phyloP scores from a whole-genome alignment of 2,888 invertebrate genomes.

The Anaspis maculata region DNA sequence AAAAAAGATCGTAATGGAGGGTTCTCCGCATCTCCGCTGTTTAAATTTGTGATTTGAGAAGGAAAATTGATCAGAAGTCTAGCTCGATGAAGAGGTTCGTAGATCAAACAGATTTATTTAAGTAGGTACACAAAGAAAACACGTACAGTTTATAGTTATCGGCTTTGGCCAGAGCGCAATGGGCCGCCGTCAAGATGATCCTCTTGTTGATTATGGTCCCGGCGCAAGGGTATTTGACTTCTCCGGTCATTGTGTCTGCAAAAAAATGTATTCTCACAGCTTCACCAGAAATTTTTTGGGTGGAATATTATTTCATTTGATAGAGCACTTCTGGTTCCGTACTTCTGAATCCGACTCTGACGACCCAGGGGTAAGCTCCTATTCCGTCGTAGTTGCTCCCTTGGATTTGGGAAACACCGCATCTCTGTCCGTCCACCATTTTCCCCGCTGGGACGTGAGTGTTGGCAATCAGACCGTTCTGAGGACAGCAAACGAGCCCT shows the following conservation, averaged over 20 bases:
- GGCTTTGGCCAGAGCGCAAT: conserved; percentile 70
- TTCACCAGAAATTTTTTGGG: conserved; percentile 2
- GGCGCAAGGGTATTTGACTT: conserved; percentile 65
- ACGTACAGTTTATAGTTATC: conserved; percentile 64
- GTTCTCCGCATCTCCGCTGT: too few species aligned
- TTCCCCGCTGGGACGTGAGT: conserved; percentile 19
- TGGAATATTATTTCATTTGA: conserved; percentile 34
- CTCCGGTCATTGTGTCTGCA: conserved; percentile 59
- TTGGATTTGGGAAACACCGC: conserved; percentile 58
- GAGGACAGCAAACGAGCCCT: conserved; percentile 55
- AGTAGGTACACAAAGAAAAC: neutral
- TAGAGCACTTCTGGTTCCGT: too few species aligned
- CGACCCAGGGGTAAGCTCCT: conserved; percentile 70
- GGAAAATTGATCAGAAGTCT: too few species aligned
- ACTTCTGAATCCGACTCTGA: conserved; percentile 69
- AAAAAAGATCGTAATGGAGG: too few species aligned
- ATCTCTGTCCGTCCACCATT: conserved; percentile 43
- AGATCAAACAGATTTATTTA: too few species aligned
- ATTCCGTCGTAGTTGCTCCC: conserved; percentile 57
- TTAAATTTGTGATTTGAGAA: too few species aligned
- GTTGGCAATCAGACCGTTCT: conserved; percentile 34
- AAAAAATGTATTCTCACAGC: conserved; percentile 13
- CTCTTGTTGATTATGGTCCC: conserved; percentile 59
- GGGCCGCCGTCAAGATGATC: conserved; percentile 65
- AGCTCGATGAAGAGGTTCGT: too few species aligned